Base-by-base conservation (phyloP, 2,113 vertebrate species). In the Phylloscopus whistleri region DNA sequence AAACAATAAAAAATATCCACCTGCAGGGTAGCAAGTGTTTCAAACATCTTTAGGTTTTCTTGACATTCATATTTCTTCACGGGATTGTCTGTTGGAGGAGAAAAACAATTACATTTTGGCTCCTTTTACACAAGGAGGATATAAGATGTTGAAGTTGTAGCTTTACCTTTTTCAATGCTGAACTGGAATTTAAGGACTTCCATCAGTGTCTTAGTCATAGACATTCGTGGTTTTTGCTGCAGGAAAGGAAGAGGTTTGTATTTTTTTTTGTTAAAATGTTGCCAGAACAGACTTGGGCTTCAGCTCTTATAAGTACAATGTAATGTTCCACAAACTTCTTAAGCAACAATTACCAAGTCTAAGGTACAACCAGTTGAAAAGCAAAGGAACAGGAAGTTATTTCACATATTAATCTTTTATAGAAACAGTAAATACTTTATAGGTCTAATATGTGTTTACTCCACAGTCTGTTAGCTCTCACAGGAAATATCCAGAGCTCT, bases 1-100 rank as follows among this genome's bases (percentile, higher is more conserved):
- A 84, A 72, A 58, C 11, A 44, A 35, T 26, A 26, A 55, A 48
- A 49, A 49, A 59, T 23, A 23, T 63, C 53, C 95, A 99, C 99
- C 98, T 99, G 99, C 35, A 99, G 96, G 79, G 98, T 95, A 70
- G 98, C 97, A 37, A 99, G 98, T 1, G 98, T 97, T 97, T 98
- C 97, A 97, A 99, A 99, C 93, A 97, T 98, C 80, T 97, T 97
- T 51, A 99, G 97, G 75, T 97, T 97, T 91, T 97, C 98, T 95
- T 98, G 98, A 87, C 97, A 98, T 77, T 98, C 97, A 58, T 98
- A 96, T 89, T 97, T 98, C 98, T 99, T 99, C 46, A 98, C 92
- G 3, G 97, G 96, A 94, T 99, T 98, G 73, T 98, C 99, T 99
- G 96, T 81, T 95, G 52, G 41, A 73, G 43, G 37, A 68, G 13